Conservation (phyloP, 2,113 vertebrate genomes). For the Hippocampus mohnikei region DNA sequence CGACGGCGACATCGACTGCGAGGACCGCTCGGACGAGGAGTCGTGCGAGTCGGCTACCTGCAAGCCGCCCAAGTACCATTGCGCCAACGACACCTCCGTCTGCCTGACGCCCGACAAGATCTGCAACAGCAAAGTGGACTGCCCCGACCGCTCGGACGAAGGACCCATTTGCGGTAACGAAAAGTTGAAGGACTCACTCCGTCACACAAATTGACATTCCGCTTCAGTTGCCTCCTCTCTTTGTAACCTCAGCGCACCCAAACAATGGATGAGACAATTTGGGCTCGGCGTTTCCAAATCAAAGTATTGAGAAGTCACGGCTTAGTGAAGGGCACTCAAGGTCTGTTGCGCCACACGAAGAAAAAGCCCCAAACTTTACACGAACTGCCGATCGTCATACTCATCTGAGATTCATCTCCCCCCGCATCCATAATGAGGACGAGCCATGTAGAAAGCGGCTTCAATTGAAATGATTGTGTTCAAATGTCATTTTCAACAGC, state of each 20-base stretch:
- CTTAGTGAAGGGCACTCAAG: background rate
- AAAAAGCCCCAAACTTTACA: background rate
- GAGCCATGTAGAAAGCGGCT: no score
- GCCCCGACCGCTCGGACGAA: slow-evolving; percentile 93
- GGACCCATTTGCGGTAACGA: slow-evolving; percentile 89
- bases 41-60: slow-evolving; percentile 86
- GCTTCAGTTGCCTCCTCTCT: background rate
- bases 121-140: slow-evolving; percentile 91
- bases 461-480: no score
- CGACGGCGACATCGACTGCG: slow-evolving; percentile 96
- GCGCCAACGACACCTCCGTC: slow-evolving; percentile 87
- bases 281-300: slow-evolving; percentile 1
- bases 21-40: slow-evolving; percentile 95
- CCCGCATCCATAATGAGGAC: no score
- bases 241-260: background rate
- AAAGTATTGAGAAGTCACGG: background rate
- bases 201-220: background rate
- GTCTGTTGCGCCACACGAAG: background rate
- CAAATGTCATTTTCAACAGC: no score
- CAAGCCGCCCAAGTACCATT: slow-evolving; percentile 93
- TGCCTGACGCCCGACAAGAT: slow-evolving; percentile 93
- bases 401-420: no score
- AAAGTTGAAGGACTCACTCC: background rate
- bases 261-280: background rate
- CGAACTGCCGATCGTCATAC: no score